These are phyloP conservation scores for Neodiprion pinetum DNA, from an alignment of 1,140 invertebrate genomes.

Conservation along the genomic window DNA sequence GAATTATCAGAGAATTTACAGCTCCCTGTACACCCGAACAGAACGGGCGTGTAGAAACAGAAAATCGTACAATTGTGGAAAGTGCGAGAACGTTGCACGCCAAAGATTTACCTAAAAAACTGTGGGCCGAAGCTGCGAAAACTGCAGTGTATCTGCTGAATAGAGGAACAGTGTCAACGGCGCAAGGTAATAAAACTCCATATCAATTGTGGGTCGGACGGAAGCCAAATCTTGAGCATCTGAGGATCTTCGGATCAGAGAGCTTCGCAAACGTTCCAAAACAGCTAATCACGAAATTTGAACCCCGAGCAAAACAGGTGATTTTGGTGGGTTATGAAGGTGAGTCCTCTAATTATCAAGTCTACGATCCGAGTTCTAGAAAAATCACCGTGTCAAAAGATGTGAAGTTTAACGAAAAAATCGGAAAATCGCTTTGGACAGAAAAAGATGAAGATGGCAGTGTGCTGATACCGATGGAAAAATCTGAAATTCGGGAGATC, in stretches of 20 bases:
- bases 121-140: conserved; percentile 15
- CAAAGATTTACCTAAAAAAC: conserved; percentile 50
- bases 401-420: too few relatives aligned
- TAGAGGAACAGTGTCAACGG: conserved; percentile 19
- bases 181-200: not conserved
- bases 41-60: conserved; percentile 48
- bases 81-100: conserved; percentile 47
- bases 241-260: conserved; percentile 43
- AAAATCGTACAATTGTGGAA: conserved; percentile 51
- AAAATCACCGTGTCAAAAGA: too few relatives aligned
- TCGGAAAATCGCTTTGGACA: too few relatives aligned
- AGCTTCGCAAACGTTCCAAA: conserved; percentile 44
- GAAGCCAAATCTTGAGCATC: conserved; percentile 30
- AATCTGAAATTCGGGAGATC: too few relatives aligned
- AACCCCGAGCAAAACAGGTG: conserved; percentile 32
- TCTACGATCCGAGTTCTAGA: conserved; percentile 13
- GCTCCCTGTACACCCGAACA: conserved; percentile 49
- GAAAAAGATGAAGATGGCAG: too few relatives aligned
- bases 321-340: conserved; percentile 22
- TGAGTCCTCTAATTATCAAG: conserved; percentile 24
- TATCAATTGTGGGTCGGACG: conserved; percentile 21
- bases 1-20: conserved; percentile 28
- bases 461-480: too few relatives aligned
- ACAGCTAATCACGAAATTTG: conserved; percentile 37
- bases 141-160: conserved; percentile 44